Evolutionary conservation across 1,140 invertebrate species (phyloP), one percentile per base, ranked within the genome.

Genomic region (Popillia japonica): DNA sequence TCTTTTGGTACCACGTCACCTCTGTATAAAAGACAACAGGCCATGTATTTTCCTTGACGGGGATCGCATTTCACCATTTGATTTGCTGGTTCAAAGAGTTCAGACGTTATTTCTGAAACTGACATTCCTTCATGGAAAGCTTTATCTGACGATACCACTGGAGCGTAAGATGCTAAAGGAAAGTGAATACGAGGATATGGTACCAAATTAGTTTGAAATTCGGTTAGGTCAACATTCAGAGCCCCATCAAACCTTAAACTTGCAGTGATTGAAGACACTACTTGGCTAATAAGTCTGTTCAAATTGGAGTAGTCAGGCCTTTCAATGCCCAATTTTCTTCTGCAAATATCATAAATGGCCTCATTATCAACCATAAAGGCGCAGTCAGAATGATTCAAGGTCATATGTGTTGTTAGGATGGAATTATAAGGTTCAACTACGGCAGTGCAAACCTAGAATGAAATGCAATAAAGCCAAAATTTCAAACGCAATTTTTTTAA

Each of bases 201-300:
- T 7, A 92, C 91, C 14, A 92, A 84, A 85, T 90, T 90, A 0
- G 89, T 90, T 86, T 93, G 93, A 87, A 96, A 95, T 86, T 95
- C 94, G 0, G 92, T 94, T 74, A 95, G 88, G 86, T 95, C 94
- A 44, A 93, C 93, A 80, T 93, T 95, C 10, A 94, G 85, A 2
- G 93, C 91, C 40, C 93, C 93, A 83, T 94, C 92, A 85, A 95
- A 95, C 17, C 94, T 87, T 4, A 94, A 85, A 10, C 92, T 94
- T 0, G 92, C 93, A 2, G 93, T 94, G 73, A 94, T 93, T 3
- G 93, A 94, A 0, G 92, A 94, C 20, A 94, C 93, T 42, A 94
- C 92, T 90, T 90, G 92, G 44, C 91, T 91, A 77, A 92, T 92
- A 8, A 92, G 83, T 23, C 91, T 84, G 82, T 92, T 92, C 77